Conservation (phyloP, 2,888 invertebrate species). For the Apoda limacodes region DNA sequence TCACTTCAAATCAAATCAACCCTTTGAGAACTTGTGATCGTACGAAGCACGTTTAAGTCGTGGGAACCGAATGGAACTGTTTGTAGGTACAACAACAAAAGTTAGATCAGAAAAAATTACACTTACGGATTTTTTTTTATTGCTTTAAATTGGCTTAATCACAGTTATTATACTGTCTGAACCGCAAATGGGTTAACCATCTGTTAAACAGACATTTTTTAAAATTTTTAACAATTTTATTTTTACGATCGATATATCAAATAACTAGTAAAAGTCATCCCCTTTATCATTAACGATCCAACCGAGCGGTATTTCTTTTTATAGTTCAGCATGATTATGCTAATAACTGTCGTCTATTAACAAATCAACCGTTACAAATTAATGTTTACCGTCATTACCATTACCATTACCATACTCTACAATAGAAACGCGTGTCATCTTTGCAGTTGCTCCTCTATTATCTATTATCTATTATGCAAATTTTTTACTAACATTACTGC, state of each 20-base stretch:
- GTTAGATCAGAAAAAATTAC: constrained; percentile 9
- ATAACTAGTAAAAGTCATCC: constrained; percentile 55
- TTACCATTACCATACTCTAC: constrained; percentile 56
- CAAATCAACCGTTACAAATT: constrained; percentile 70
- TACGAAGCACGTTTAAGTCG: constrained; percentile 26
- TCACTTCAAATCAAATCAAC: constrained; percentile 50
- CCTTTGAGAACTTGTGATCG: constrained; percentile 48
- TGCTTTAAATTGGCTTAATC: constrained; percentile 20
- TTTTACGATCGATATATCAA: constrained; percentile 54
- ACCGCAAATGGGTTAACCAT: constrained; percentile 41
- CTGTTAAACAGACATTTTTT: constrained; percentile 35
- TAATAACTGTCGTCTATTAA: constrained; percentile 47
- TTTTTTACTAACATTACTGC: constrained; percentile 33
- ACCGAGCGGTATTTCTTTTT: constrained; percentile 29
- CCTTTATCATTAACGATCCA: constrained; percentile 31
- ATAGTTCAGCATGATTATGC: constrained; percentile 43
- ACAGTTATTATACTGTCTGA: constrained; percentile 20
- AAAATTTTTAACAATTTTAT: constrained; percentile 36
- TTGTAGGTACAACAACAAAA: no score
- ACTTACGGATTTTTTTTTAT: constrained; percentile 7
- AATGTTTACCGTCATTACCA: constrained; percentile 62
- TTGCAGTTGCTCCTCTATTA: no score
- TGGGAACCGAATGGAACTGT: no score
- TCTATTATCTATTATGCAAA: constrained; percentile 31
- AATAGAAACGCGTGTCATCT: constrained; percentile 57